Conservation (phyloP, 2,888 invertebrate genomes). For the Tenthredo amoena region DNA sequence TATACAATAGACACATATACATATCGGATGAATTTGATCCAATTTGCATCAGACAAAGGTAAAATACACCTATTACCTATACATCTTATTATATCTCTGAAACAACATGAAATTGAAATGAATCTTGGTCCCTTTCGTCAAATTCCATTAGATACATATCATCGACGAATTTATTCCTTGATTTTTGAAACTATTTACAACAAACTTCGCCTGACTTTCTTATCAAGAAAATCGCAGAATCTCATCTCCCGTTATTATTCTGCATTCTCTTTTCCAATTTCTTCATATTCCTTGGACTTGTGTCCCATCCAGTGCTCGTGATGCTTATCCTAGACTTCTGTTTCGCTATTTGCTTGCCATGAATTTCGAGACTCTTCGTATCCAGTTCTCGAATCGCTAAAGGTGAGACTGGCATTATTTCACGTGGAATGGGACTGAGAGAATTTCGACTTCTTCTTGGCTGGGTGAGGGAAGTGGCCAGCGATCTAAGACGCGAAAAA, state of each 20-base stretch:
- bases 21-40: neutral
- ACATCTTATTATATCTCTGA: neutral
- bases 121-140: constrained; percentile 27
- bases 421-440: constrained; percentile 69
- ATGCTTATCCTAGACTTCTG: constrained; percentile 63
- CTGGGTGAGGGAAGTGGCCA: constrained; percentile 62
- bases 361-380: constrained; percentile 64
- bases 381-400: constrained; percentile 57
- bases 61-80: neutral
- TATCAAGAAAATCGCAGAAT: neutral
- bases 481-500: constrained; percentile 54
- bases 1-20: constrained; percentile 10
- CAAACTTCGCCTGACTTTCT: neutral
- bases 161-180: neutral
- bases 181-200: neutral
- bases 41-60: neutral
- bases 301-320: constrained; percentile 60
- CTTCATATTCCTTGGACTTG: constrained; percentile 60
- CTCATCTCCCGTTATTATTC: constrained; percentile 49
- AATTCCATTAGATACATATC: neutral
- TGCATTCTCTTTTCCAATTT: constrained; percentile 60
- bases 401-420: constrained; percentile 62
- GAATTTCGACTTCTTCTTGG: constrained; percentile 66
- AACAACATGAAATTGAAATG: neutral
- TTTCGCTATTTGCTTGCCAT: constrained; percentile 67